A percentile compares a stretch with the other conserved stretches of the same genome.
phyloP scores from a whole-genome alignment of 2,888 invertebrate genomes.

The Sympetrum striolatum region DNA sequence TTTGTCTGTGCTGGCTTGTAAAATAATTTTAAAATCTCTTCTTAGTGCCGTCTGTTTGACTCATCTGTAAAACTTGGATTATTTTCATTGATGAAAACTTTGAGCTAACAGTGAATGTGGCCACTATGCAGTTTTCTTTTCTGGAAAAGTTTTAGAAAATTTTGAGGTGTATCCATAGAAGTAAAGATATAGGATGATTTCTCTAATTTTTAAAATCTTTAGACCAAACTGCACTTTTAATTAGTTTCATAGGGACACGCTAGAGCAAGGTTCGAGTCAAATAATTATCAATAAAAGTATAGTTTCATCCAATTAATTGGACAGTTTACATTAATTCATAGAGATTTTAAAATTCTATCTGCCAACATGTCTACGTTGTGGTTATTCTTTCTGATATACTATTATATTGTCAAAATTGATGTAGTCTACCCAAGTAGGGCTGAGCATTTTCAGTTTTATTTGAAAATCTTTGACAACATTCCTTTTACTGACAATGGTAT shows the following conservation, averaged over 20 bases:
- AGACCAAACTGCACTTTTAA: neutral
- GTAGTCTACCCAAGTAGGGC: neutral
- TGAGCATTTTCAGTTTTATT: neutral
- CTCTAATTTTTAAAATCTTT: neutral
- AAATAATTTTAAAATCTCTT: neutral
- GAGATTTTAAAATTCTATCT: neutral
- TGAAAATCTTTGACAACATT: neutral
- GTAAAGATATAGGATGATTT: neutral
- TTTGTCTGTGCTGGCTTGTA: neutral
- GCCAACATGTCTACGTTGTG: neutral
- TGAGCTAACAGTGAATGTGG: slow-evolving; percentile 19
- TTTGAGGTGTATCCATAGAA: neutral
- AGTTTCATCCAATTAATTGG: neutral
- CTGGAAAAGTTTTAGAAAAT: neutral
- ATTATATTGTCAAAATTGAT: slow-evolving; percentile 3
- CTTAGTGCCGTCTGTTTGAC: neutral
- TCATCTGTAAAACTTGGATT: neutral
- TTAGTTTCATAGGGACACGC: neutral
- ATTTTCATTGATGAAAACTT: neutral
- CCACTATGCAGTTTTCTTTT: slow-evolving; percentile 25
- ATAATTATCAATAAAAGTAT: neutral
- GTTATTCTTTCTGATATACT: neutral
- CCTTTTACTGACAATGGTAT: slow-evolving; percentile 12
- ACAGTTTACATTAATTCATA: neutral
- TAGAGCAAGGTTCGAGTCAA: neutral